A percentile compares a stretch with the other conserved stretches of the same genome.
These are phyloP conservation scores for Cheilosia urbana DNA, from an alignment of 2,888 invertebrate species.

Conservation along the genomic window DNA sequence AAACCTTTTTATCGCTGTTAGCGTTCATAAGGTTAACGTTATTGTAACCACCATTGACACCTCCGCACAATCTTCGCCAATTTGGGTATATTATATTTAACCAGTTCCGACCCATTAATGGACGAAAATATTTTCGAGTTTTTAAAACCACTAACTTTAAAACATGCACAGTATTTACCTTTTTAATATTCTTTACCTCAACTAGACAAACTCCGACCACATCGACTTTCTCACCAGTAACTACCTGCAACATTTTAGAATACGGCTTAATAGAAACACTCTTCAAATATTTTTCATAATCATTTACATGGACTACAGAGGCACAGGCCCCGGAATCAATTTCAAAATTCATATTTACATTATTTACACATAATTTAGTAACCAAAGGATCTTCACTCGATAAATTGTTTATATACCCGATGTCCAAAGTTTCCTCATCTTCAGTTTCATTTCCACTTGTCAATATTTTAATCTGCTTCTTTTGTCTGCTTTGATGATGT, in stretches of 20 bases:
- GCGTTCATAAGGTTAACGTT: neutral
- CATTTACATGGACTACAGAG: neutral
- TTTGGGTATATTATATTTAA: neutral
- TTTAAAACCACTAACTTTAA: conserved; percentile 6
- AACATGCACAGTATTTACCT: neutral
- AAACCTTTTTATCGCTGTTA: neutral
- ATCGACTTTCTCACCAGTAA: conserved; percentile 1
- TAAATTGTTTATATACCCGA: neutral
- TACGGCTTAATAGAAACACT: neutral
- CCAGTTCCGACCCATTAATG: neutral
- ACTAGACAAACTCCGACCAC: conserved; percentile 8
- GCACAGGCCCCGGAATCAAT: conserved; percentile 3
- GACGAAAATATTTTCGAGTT: conserved; percentile 6
- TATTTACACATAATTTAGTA: conserved; percentile 4
- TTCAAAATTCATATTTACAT: neutral
- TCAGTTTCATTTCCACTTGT: neutral
- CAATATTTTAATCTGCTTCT: no score
- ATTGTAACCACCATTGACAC: neutral
- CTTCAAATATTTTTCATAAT: conserved; percentile 11
- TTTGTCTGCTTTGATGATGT: no score
- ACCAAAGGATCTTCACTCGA: neutral
- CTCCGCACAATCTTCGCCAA: neutral
- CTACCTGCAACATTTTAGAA: neutral
- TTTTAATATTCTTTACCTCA: neutral
- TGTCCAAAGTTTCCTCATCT: neutral